Conservation (phyloP, 2,113 vertebrate genomes). For the Hypanus sabinus region DNA sequence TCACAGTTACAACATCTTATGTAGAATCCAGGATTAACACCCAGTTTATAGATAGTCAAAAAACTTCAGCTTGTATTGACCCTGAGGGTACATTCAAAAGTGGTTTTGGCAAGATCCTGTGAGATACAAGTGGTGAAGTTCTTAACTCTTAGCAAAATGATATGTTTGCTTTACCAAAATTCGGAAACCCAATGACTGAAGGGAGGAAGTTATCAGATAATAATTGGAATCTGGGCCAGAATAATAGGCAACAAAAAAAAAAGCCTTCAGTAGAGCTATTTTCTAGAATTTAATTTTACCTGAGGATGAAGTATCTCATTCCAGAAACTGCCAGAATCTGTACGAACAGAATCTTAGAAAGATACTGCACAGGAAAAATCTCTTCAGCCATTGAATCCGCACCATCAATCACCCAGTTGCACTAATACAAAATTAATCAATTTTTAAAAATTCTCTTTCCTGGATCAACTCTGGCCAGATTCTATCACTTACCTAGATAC, state of each 20-base stretch:
- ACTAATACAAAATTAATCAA: too few species aligned
- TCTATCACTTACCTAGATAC: too few species aligned
- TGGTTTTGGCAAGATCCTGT: not conserved
- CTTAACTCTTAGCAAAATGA: not conserved
- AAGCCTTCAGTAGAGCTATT: not conserved
- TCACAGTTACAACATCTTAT: not conserved
- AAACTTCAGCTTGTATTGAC: not conserved
- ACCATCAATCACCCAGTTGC: too few species aligned
- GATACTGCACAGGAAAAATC: too few species aligned
- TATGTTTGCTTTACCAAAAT: not conserved
- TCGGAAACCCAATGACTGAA: not conserved
- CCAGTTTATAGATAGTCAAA: not conserved
- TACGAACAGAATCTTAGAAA: not conserved
- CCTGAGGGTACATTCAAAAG: not conserved
- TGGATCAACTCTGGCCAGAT: too few species aligned
- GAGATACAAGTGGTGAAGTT: not conserved
- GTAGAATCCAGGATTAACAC: not conserved
- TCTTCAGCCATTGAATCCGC: too few species aligned
- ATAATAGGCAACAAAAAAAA: not conserved
- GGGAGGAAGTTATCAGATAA: not conserved
- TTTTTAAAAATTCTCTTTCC: too few species aligned
- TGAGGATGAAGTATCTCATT: not conserved
- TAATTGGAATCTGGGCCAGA: not conserved
- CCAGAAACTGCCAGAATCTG: not conserved
- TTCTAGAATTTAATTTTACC: not conserved